phyloP scores from a whole-genome alignment of 2,888 invertebrate genomes.

The Phorcus lineatus region DNA sequence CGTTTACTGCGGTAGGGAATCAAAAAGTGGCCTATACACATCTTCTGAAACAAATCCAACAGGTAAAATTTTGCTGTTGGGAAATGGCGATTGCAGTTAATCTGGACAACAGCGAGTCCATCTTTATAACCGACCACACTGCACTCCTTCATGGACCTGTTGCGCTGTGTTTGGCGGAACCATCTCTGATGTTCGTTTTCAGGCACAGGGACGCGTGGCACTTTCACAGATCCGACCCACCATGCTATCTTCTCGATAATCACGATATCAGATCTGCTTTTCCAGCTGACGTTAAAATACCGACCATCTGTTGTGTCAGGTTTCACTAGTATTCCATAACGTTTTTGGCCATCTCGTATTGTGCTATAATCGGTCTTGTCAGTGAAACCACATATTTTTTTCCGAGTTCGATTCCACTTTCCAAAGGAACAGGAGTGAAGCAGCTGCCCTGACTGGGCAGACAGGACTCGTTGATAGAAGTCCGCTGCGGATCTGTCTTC shows the following conservation, averaged over 20 bases:
- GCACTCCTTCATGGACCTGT: conserved; percentile 45
- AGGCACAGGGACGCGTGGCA: conserved; percentile 35
- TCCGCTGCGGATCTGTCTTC: conserved; percentile 13
- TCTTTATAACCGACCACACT: conserved; percentile 56
- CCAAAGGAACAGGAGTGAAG: conserved; percentile 50
- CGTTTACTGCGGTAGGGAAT: conserved; percentile 50
- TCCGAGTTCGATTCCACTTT: conserved; percentile 49
- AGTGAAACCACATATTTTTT: conserved; percentile 49
- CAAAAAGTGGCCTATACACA: conserved; percentile 54
- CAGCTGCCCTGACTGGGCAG: conserved; percentile 35
- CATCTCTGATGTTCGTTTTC: conserved; percentile 40
- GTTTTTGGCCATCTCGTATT: conserved; percentile 42
- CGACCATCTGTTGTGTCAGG: conserved; percentile 58
- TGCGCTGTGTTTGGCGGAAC: conserved; percentile 39
- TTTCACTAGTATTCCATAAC: conserved; percentile 53
- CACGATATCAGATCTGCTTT: conserved; percentile 44
- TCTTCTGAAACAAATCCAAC: conserved; percentile 47
- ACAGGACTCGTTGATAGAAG: conserved; percentile 36
- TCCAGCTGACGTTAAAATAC: conserved; percentile 44
- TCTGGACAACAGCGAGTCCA: conserved; percentile 50
- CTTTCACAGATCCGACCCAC: conserved; percentile 39
- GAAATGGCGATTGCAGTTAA: conserved; percentile 50
- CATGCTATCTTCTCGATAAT: conserved; percentile 49
- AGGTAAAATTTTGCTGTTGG: conserved; percentile 57
- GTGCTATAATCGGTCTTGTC: conserved; percentile 54